Evolutionary conservation across 2,888 invertebrate species (phyloP).

Genomic region (Lasioglossum morio): DNA sequence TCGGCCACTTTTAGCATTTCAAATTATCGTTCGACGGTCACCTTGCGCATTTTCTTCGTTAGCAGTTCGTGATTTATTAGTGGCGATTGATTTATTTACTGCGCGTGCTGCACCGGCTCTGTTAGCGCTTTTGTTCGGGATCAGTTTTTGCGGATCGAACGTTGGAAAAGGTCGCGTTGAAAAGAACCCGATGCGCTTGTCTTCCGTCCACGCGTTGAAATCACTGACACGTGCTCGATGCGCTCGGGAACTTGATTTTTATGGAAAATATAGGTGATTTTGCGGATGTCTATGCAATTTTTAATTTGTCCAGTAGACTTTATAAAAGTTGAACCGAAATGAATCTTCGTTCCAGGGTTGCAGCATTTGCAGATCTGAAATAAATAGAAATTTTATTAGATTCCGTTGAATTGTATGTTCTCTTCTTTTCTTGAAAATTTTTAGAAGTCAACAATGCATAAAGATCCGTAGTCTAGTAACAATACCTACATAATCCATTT

Average conservation of each 20-base stretch:
- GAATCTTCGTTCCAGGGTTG: too few species aligned
- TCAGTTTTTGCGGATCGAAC: neutral
- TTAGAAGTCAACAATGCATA: too few species aligned
- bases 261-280: too few species aligned
- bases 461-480: too few species aligned
- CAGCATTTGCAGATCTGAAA: too few species aligned
- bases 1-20: neutral
- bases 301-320: too few species aligned
- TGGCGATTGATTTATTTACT: neutral
- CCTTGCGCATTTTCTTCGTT: neutral
- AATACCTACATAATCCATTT: too few species aligned
- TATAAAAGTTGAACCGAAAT: too few species aligned
- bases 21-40: neutral
- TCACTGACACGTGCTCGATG: neutral
- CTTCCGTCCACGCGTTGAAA: neutral
- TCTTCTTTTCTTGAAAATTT: too few species aligned
- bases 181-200: neutral
- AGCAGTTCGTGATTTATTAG: neutral
- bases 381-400: too few species aligned
- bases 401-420: too few species aligned
- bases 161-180: neutral
- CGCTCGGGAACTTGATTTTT: neutral
- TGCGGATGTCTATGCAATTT: too few species aligned
- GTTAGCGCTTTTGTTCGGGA: neutral
- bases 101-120: neutral